Percentiles rank a stretch among this genome's conserved stretches.
These are phyloP conservation scores for Trissolcus japonicus DNA, from an alignment of 2,888 invertebrate genomes.

Conservation along the genomic window DNA sequence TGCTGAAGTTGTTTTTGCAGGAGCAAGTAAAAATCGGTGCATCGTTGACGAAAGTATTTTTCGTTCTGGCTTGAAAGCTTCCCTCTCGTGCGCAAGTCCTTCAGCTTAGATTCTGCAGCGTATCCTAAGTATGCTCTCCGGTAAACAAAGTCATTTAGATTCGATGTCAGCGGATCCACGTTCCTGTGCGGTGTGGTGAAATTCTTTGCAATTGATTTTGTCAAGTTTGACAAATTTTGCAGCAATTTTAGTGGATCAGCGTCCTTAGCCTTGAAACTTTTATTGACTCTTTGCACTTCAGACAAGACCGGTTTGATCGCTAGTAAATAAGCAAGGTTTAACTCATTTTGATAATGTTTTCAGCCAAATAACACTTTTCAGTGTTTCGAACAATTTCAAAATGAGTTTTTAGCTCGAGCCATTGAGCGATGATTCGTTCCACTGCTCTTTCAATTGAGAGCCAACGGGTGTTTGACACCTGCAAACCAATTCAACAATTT, in stretches of 20 bases:
- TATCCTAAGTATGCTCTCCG: slow-evolving; percentile 5
- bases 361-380: slow-evolving; percentile 66
- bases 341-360: slow-evolving; percentile 61
- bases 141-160: slow-evolving; percentile 1
- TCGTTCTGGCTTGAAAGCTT: slow-evolving; percentile 12
- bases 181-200: background rate
- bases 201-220: slow-evolving; percentile 6
- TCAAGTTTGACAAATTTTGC: slow-evolving; percentile 9
- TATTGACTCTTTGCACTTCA: slow-evolving; percentile 23
- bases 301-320: slow-evolving; percentile 59
- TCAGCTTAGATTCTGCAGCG: slow-evolving; percentile 8
- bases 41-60: slow-evolving; percentile 6
- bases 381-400: slow-evolving; percentile 51
- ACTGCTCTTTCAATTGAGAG: slow-evolving; percentile 64
- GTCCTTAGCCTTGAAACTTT: slow-evolving; percentile 11
- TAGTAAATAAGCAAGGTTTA: slow-evolving; percentile 61
- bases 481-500: too few relatives aligned
- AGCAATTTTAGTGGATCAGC: slow-evolving; percentile 15
- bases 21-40: background rate
- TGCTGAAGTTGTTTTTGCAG: slow-evolving; percentile 21
- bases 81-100: slow-evolving; percentile 2
- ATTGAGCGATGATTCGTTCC: slow-evolving; percentile 62
- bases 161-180: background rate
- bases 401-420: slow-evolving; percentile 65
- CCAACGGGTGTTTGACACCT: slow-evolving; percentile 55